phyloP scores from a whole-genome alignment of 2,888 invertebrate genomes.

The Pseudococcus viburni region DNA sequence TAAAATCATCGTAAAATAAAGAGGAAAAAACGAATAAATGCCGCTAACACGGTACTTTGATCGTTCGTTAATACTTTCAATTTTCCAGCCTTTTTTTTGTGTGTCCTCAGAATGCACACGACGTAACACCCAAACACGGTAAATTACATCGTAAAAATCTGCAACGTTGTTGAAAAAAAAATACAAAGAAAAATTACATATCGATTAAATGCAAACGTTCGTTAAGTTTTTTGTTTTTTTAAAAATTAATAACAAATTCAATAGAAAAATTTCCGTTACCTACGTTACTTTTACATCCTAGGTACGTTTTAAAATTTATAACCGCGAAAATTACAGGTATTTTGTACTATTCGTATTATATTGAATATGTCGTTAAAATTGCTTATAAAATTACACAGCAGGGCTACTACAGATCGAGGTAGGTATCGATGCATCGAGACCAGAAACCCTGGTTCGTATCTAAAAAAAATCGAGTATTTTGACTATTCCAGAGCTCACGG shows the following conservation, averaged over 20 bases:
- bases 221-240: neutral
- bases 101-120: neutral
- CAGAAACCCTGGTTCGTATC: too few species aligned
- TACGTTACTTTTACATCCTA: neutral
- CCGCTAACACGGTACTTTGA: slow-evolving; percentile 17
- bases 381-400: slow-evolving; percentile 2
- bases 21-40: slow-evolving; percentile 32
- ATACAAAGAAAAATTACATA: neutral
- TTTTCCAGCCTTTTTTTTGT: neutral
- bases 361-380: slow-evolving; percentile 21
- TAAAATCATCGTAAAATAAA: slow-evolving; percentile 41
- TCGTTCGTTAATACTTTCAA: slow-evolving; percentile 21
- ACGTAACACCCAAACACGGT: neutral
- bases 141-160: slow-evolving; percentile 27
- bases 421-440: too few species aligned
- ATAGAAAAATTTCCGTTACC: neutral
- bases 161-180: neutral
- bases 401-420: neutral
- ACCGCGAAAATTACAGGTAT: neutral
- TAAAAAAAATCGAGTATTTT: too few species aligned
- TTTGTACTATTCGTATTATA: slow-evolving; percentile 12
- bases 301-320: neutral
- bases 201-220: slow-evolving; percentile 16
- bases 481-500: too few species aligned
- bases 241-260: neutral